A percentile compares a stretch with the other conserved stretches of the same genome.
Evolutionary conservation across 1,140 invertebrate genomes (phyloP).

Genomic region (Aporrectodea caliginosa): DNA sequence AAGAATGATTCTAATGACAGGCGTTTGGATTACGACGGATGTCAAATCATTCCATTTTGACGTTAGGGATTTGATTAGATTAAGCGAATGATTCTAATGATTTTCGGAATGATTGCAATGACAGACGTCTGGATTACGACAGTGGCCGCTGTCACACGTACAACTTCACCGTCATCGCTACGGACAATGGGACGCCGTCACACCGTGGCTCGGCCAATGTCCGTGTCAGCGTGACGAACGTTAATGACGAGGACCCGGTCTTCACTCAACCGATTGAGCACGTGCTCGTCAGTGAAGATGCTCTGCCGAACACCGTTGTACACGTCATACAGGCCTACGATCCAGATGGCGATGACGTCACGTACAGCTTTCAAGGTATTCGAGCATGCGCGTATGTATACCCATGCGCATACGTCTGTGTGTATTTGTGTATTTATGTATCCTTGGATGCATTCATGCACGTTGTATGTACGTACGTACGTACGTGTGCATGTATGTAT

Average conservation of each 20-base stretch:
- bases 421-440: no score
- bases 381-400: no score
- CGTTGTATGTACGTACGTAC: no score
- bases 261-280: slow-evolving; percentile 65
- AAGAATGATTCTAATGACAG: no score
- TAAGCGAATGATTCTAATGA: no score
- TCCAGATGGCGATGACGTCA: slow-evolving; percentile 66
- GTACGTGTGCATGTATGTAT: no score
- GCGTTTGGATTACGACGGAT: no score
- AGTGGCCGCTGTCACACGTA: slow-evolving; percentile 38
- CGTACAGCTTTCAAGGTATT: slow-evolving; percentile 59
- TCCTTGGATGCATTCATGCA: no score
- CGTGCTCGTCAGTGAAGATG: slow-evolving; percentile 86
- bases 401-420: no score
- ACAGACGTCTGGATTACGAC: slow-evolving; percentile 45
- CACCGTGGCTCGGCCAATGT: slow-evolving; percentile 71
- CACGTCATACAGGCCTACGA: slow-evolving; percentile 86
- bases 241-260: slow-evolving; percentile 48
- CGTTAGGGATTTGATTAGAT: no score
- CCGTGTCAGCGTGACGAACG: slow-evolving; percentile 44
- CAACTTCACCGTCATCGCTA: slow-evolving; percentile 45
- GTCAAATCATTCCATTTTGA: no score
- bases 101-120: no score
- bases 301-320: slow-evolving; percentile 82
- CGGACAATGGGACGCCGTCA: slow-evolving; percentile 53